phyloP scores from a whole-genome alignment of 2,888 invertebrate genomes.

The Lucinisca nassula region DNA sequence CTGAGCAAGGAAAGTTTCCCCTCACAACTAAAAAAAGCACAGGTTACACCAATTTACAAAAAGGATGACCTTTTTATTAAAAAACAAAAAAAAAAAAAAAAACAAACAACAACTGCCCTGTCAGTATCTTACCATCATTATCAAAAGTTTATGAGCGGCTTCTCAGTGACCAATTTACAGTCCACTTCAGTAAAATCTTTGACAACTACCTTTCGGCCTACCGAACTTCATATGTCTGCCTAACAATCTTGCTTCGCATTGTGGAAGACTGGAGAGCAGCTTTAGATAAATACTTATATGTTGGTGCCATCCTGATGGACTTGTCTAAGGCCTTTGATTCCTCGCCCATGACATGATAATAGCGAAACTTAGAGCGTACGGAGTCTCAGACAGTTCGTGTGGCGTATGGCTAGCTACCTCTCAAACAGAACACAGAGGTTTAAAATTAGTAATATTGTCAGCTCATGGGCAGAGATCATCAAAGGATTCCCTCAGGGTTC shows the following conservation, averaged over 20 bases:
- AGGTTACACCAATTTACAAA: constrained; percentile 33
- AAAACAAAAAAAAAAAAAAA: too few relatives aligned
- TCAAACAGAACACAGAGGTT: background rate
- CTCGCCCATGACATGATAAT: background rate
- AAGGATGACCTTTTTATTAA: constrained; percentile 31
- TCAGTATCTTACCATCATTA: constrained; percentile 19
- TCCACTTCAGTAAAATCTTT: constrained; percentile 20
- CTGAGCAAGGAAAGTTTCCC: constrained; percentile 2
- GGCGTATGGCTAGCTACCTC: background rate
- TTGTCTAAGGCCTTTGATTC: background rate
- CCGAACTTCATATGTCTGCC: constrained; percentile 16
- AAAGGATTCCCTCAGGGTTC: background rate
- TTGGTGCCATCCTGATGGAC: constrained; percentile 5
- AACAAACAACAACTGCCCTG: constrained; percentile 33
- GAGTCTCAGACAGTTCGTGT: background rate
- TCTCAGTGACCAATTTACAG: constrained; percentile 15
- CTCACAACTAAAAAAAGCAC: constrained; percentile 3
- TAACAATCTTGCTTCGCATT: constrained; percentile 22
- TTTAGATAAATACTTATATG: background rate
- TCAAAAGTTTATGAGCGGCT: constrained; percentile 26
- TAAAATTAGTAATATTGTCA: background rate
- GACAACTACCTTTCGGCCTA: constrained; percentile 18
- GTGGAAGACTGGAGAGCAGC: background rate
- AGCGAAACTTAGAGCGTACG: background rate
- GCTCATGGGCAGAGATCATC: too few relatives aligned